These are phyloP conservation scores for Pygocentrus nattereri DNA, from an alignment of 2,797 vertebrate genomes.

Conservation along the genomic window DNA sequence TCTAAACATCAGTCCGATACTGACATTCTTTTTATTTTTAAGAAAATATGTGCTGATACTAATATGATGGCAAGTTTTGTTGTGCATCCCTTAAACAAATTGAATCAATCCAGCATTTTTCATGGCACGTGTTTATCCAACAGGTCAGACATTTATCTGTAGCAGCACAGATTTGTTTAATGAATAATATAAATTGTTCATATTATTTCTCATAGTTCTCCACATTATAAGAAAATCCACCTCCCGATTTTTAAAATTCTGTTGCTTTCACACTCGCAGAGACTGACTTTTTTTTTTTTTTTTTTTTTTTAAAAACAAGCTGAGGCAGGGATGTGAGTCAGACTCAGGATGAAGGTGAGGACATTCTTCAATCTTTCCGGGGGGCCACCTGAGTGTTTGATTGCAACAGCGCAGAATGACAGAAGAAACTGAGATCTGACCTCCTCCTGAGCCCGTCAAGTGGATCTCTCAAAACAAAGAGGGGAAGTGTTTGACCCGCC, in stretches of 20 bases:
- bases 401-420: conserved; percentile 56
- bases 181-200: not conserved
- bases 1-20: too few relatives aligned
- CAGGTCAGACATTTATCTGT: not conserved
- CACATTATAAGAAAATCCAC: not conserved
- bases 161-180: not conserved
- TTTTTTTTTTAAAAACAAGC: too few relatives aligned
- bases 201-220: not conserved
- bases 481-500: conserved; percentile 44
- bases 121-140: not conserved
- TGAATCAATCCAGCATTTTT: not conserved
- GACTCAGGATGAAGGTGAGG: conserved; percentile 49
- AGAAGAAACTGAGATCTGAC: conserved; percentile 60
- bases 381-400: conserved; percentile 59
- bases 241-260: not conserved
- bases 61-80: too few relatives aligned
- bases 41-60: too few relatives aligned
- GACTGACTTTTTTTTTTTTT: conserved; percentile 30
- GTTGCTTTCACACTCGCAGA: conserved; percentile 31
- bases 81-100: too few relatives aligned
- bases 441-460: conserved; percentile 57
- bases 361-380: conserved; percentile 61
- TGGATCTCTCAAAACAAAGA: conserved; percentile 58
- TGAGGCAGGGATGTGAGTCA: conserved; percentile 51
- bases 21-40: too few relatives aligned